A percentile compares a stretch with the other conserved stretches of the same genome.
These are phyloP conservation scores for Dione juno DNA, from an alignment of 2,888 invertebrate genomes.

Conservation along the genomic window DNA sequence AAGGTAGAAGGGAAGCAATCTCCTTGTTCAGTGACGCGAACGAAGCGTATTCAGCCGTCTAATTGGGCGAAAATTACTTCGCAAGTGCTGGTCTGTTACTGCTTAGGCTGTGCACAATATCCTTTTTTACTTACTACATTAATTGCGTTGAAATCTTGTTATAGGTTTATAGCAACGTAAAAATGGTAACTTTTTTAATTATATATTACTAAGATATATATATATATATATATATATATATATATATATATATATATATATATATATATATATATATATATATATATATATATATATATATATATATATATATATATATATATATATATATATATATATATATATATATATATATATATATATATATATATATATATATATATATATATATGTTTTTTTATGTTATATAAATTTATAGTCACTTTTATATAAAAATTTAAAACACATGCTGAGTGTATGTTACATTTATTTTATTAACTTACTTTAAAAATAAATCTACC, in stretches of 20 bases:
- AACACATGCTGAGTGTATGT: not conserved
- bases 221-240: too few relatives aligned
- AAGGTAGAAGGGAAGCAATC: constrained; percentile 62
- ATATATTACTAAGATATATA: too few relatives aligned
- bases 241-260: too few relatives aligned
- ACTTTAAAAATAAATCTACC: constrained; percentile 5
- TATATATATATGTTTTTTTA: too few relatives aligned
- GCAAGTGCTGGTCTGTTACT: constrained; percentile 54
- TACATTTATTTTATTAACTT: not conserved
- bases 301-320: too few relatives aligned
- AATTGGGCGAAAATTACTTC: constrained; percentile 75
- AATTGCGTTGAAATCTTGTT: constrained; percentile 6
- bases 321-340: too few relatives aligned
- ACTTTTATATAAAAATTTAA: not conserved
- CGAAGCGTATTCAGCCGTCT: constrained; percentile 64
- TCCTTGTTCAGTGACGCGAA: constrained; percentile 65
- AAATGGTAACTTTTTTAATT: not conserved
- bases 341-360: too few relatives aligned
- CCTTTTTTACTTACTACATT: constrained; percentile 36
- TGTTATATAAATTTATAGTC: too few relatives aligned
- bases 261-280: too few relatives aligned
- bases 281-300: too few relatives aligned
- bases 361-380: too few relatives aligned
- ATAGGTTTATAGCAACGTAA: not conserved
- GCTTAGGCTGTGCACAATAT: constrained; percentile 48